Evolutionary conservation across 2,797 vertebrate genomes (phyloP).

Genomic region (Gadopsis marmoratus): DNA sequence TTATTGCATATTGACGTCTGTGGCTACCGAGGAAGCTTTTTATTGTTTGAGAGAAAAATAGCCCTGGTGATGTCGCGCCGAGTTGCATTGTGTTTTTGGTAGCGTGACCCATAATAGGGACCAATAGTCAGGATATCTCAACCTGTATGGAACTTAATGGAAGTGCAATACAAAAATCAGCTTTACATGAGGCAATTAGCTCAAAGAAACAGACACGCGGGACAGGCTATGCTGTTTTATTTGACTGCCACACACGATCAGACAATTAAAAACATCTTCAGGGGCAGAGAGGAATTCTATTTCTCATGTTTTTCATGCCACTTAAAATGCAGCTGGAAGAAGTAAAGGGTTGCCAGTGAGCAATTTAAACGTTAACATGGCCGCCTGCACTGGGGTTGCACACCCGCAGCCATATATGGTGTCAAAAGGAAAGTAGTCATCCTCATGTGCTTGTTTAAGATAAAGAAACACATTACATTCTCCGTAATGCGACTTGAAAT

Average conservation of each 20-base stretch:
- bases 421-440: slow-evolving; percentile 23
- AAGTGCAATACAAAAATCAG: background rate
- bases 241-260: background rate
- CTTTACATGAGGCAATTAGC: background rate
- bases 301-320: background rate
- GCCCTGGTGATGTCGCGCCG: background rate
- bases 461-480: background rate
- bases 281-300: background rate
- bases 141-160: background rate
- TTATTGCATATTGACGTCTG: no score
- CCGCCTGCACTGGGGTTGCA: background rate
- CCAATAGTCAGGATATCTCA: background rate
- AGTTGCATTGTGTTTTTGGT: background rate
- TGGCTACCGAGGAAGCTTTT: background rate
- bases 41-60: background rate
- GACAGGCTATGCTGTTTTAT: no score
- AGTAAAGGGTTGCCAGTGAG: background rate
- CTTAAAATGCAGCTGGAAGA: background rate
- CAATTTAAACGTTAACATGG: background rate
- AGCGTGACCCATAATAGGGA: no score
- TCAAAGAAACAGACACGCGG: background rate
- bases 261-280: background rate
- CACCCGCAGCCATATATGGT: background rate
- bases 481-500: background rate
- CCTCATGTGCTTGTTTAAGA: background rate